Base-by-base conservation (phyloP, 1,140 invertebrate genomes). In the Listronotus oregonensis region DNA sequence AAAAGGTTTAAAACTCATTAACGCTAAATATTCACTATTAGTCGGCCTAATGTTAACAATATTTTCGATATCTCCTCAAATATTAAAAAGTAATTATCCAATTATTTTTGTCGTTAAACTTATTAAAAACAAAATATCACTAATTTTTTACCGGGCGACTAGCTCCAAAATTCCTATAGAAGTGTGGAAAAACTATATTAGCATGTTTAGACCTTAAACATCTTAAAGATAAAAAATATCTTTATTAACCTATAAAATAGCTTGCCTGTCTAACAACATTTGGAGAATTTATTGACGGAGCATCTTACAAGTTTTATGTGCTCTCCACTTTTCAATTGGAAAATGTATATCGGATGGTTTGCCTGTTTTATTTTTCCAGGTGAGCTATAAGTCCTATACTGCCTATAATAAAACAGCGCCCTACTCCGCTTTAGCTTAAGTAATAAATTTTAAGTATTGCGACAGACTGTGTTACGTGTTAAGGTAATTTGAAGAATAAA, bases 321-420 rank as follows among this genome's bases (percentile, higher is more conserved):
- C 15, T n/a, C 27, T 49, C 27, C 32, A 49, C 32, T 47, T 49
- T 15, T 49, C 46, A 49, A 59, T 49, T 49, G 43, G 43, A 37
- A 59, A 15, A 59, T 59, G 46, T 59, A 49, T 59, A 31, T 43
- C 15, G 57, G 56, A 58, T 58, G 56, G 43, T 46, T 43, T 49
- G 21, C 27, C 46, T 47, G 43, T 59, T 59, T 59, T 59, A 59
- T 59, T 59, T 59, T 59, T 47, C 11, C 57, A 59, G 57, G 57
- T 59, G 27, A 37, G 40, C 57, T 27, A 59, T 59, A 59, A 59
- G 57, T 59, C 31, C 21, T 59, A 37, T 43, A 49, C 43, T 49
- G 46, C 57, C 57, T 49, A 59, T 59, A 59, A 59, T 59, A 59
- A 59, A 59, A 59, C 57, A 59, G 31, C 31, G 52, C 39, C 10